A percentile compares a stretch with the other conserved stretches of the same genome.
phyloP scores from a whole-genome alignment of 2,113 vertebrate genomes.

The Axis porcinus region DNA sequence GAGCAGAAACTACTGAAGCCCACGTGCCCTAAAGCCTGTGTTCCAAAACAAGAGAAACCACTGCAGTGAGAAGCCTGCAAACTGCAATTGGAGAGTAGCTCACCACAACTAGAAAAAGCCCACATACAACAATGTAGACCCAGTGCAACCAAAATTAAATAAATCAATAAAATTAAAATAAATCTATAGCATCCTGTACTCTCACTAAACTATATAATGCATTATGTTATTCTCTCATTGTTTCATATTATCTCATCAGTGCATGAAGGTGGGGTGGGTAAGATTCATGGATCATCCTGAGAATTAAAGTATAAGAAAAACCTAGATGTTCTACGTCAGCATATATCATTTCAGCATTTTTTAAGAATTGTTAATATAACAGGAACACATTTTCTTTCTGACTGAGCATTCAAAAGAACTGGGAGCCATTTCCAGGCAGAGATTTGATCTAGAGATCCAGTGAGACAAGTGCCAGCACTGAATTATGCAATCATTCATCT shows the following conservation, averaged over 20 bases:
- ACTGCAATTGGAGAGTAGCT: background rate
- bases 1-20: background rate
- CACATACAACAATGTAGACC: background rate
- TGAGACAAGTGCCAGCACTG: background rate
- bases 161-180: background rate
- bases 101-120: background rate
- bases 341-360: slow-evolving; percentile 1
- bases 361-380: slow-evolving; percentile 34
- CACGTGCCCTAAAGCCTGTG: background rate
- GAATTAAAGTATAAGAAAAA: background rate
- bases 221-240: background rate
- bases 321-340: background rate
- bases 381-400: slow-evolving; percentile 14
- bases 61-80: background rate
- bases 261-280: background rate
- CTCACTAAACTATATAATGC: background rate
- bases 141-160: background rate
- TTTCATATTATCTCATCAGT: background rate
- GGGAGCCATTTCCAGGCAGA: background rate
- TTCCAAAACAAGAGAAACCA: background rate
- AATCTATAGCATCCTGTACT: background rate
- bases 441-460: background rate
- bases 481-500: background rate
- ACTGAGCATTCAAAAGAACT: background rate
- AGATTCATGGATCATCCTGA: background rate